Evolutionary conservation across 1,140 invertebrate genomes (phyloP).

Genomic region (Pygmarrhopalites habei): DNA sequence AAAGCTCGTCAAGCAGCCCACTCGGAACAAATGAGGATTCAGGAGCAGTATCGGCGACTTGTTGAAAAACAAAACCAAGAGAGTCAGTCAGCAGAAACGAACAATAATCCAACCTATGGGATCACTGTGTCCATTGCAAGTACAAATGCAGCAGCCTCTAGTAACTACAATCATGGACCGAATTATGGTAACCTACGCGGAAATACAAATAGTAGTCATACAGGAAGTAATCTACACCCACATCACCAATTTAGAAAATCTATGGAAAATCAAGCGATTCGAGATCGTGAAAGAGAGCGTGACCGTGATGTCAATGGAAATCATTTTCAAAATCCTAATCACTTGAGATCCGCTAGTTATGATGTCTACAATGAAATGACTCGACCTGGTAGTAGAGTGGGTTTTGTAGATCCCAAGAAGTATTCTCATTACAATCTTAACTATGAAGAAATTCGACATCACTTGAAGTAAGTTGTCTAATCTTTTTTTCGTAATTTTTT

Average conservation of each 20-base stretch:
- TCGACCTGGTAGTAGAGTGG: slow-evolving; percentile 51
- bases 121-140: slow-evolving; percentile 31
- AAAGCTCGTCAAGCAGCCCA: slow-evolving; percentile 42
- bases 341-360: slow-evolving; percentile 47
- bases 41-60: slow-evolving; percentile 47
- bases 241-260: slow-evolving; percentile 31
- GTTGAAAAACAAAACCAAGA: slow-evolving; percentile 42
- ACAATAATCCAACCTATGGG: slow-evolving; percentile 21
- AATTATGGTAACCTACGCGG: background rate
- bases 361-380: slow-evolving; percentile 46
- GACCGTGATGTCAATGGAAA: slow-evolving; percentile 33
- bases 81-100: slow-evolving; percentile 8
- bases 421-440: slow-evolving; percentile 76
- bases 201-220: slow-evolving; percentile 1
- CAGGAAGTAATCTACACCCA: slow-evolving; percentile 7
- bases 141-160: slow-evolving; percentile 14
- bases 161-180: background rate
- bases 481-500: too few relatives aligned
- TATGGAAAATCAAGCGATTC: slow-evolving; percentile 29
- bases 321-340: slow-evolving; percentile 40
- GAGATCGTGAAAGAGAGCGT: slow-evolving; percentile 38
- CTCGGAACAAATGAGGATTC: slow-evolving; percentile 45
- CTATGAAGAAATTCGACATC: slow-evolving; percentile 74
- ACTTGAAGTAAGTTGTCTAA: slow-evolving; percentile 59
- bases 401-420: slow-evolving; percentile 52